phyloP scores from a whole-genome alignment of 2,113 vertebrate genomes.

The Siniperca chuatsi region DNA sequence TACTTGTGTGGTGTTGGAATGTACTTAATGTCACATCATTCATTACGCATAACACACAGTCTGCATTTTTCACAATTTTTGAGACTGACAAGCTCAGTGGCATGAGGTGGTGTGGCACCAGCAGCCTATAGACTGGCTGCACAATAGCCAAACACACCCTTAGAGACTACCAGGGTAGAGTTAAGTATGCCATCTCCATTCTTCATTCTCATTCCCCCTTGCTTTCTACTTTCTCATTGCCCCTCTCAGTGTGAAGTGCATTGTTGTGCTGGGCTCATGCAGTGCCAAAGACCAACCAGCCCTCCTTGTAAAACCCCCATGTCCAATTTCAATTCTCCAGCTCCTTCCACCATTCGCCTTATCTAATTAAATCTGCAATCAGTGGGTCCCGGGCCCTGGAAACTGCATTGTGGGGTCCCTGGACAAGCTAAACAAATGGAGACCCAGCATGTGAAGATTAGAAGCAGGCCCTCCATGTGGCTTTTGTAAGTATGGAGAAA shows the following conservation, averaged over 20 bases:
- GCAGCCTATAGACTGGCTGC: conserved; percentile 21
- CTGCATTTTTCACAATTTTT: neutral
- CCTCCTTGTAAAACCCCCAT: conserved; percentile 74
- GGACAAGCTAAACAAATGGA: conserved; percentile 86
- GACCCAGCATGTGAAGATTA: conserved; percentile 83
- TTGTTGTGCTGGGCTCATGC: conserved; percentile 67
- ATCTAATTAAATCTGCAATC: conserved; percentile 85
- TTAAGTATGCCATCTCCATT: conserved; percentile 77
- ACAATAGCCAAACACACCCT: conserved; percentile 51
- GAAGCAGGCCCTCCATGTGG: conserved; percentile 83
- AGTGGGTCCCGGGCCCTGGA: conserved; percentile 79
- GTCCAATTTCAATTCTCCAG: conserved; percentile 83
- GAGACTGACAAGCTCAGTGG: conserved; percentile 14
- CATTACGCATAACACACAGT: neutral
- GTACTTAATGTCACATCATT: neutral
- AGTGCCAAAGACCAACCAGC: conserved; percentile 70
- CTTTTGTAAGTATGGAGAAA: conserved; percentile 70
- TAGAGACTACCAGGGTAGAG: conserved; percentile 61
- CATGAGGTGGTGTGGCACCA: conserved; percentile 50
- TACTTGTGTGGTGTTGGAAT: neutral
- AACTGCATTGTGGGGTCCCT: conserved; percentile 78
- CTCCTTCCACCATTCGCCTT: conserved; percentile 79
- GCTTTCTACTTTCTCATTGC: conserved; percentile 73
- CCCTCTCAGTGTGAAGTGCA: conserved; percentile 70
- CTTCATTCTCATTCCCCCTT: conserved; percentile 55